phyloP scores from a whole-genome alignment of 2,797 vertebrate species.

The Synaphobranchus kaupii region DNA sequence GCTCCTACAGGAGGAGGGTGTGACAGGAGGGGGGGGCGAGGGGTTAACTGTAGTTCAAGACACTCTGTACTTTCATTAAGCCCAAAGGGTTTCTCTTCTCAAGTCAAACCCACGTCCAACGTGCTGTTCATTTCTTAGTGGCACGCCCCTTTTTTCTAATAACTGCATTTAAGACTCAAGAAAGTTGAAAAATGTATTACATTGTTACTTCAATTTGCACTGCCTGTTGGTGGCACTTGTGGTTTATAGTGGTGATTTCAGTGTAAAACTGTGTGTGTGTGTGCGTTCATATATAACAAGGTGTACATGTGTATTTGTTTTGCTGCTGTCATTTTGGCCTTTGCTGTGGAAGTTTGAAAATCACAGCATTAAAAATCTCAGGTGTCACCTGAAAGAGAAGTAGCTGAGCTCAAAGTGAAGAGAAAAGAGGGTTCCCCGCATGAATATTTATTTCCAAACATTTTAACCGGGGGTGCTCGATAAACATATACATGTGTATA shows the following conservation, averaged over 20 bases:
- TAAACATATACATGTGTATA: not conserved
- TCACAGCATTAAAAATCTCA: not conserved
- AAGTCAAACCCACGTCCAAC: not conserved
- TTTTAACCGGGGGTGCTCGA: not conserved
- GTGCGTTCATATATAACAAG: not conserved
- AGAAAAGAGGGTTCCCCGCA: not conserved
- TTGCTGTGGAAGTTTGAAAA: not conserved
- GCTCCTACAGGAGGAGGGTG: not conserved
- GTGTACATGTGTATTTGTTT: not conserved
- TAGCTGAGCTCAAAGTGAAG: no score
- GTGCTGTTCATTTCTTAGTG: not conserved
- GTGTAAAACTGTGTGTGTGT: not conserved
- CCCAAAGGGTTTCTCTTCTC: not conserved
- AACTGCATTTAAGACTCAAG: not conserved
- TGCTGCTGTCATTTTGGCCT: not conserved
- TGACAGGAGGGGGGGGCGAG: not conserved
- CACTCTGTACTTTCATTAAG: constrained; percentile 15
- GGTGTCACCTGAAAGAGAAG: no score
- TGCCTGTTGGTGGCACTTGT: not conserved
- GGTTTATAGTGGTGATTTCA: not conserved
- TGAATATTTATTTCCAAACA: not conserved
- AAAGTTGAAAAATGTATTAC: not conserved
- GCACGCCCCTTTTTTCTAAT: not conserved
- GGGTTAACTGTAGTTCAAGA: constrained; percentile 25
- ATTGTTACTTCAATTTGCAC: not conserved